Conservation (phyloP, 1,140 invertebrate genomes). For the Drosophila willistoni region DNA sequence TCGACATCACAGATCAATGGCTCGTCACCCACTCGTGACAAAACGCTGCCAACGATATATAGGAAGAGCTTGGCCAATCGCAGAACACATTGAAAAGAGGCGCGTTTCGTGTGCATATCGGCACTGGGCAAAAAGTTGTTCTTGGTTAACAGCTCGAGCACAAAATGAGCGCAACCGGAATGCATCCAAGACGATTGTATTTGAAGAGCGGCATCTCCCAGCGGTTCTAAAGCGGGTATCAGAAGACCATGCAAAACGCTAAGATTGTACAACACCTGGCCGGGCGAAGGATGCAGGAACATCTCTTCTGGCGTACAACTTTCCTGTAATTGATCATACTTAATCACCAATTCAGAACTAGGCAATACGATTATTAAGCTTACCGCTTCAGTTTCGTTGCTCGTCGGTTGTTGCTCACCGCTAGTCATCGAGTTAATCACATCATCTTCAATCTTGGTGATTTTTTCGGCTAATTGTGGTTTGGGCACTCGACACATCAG, state of each 20-base stretch:
- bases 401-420: conserved; percentile 36
- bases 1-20: conserved; percentile 72
- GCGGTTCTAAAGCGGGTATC: conserved; percentile 94
- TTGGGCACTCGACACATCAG: conserved; percentile 84
- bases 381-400: conserved; percentile 26
- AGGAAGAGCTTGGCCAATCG: conserved; percentile 95
- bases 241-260: conserved; percentile 95
- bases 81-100: conserved; percentile 93
- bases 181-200: conserved; percentile 93
- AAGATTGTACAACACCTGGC: conserved; percentile 90
- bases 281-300: conserved; percentile 90
- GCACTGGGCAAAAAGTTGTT: conserved; percentile 94
- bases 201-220: conserved; percentile 92
- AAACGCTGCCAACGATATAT: conserved; percentile 91
- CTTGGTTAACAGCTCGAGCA: conserved; percentile 93
- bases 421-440: conserved; percentile 15
- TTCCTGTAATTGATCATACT: conserved; percentile 37
- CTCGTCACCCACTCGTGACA: conserved; percentile 81
- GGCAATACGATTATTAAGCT: background rate
- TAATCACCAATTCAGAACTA: background rate
- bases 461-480: conserved; percentile 41
- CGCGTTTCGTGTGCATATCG: conserved; percentile 91
- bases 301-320: conserved; percentile 87
- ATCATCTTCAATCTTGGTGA: conserved; percentile 50
- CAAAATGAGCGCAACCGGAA: conserved; percentile 89